Conservation (phyloP, 2,113 vertebrate species). For the Bos taurus region ARS-UCD2.0 NC_037328.1:68132501-68133000, state of each 20-base stretch:
- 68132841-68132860: neutral
- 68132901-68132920: neutral
- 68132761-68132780: neutral
- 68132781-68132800: neutral
- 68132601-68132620: neutral
- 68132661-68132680: neutral
- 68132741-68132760: neutral
- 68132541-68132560: neutral
- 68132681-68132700: neutral
- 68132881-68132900: neutral
- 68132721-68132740: neutral
- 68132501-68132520: neutral
- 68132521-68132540: neutral
- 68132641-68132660: neutral
- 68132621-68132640: neutral
- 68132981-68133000: neutral
- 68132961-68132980: neutral
- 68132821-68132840: neutral
- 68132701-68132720: neutral
- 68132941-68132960: neutral
- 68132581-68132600: neutral
- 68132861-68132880: neutral
- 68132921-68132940: neutral
- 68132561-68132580: neutral
- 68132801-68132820: neutral